Evolutionary conservation across 2,888 invertebrate species (phyloP).

Genomic region (Psylliodes chrysocephalus): DNA sequence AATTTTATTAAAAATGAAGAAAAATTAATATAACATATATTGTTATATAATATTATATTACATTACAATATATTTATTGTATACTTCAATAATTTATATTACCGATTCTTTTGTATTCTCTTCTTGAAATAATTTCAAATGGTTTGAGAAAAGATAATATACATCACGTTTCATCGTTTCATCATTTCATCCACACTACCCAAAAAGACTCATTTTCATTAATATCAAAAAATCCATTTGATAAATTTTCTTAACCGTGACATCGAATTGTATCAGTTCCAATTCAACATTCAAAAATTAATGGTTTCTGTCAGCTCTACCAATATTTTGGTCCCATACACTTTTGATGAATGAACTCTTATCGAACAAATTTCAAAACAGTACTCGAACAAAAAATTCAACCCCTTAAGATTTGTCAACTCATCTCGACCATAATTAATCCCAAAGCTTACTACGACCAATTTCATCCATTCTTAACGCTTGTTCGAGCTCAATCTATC

Average conservation of each 20-base stretch:
- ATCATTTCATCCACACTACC: too few species aligned
- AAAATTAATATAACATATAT: too few species aligned
- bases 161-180: too few species aligned
- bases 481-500: conserved; percentile 49
- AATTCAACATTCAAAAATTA: conserved; percentile 26
- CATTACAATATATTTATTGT: too few species aligned
- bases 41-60: too few species aligned
- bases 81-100: too few species aligned
- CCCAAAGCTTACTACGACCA: conserved; percentile 42
- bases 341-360: conserved; percentile 39
- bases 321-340: conserved; percentile 29
- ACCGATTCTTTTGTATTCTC: too few species aligned
- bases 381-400: conserved; percentile 40
- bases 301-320: conserved; percentile 27
- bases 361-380: conserved; percentile 38
- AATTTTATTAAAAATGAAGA: too few species aligned
- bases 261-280: conserved; percentile 14
- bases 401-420: conserved; percentile 51
- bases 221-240: conserved; percentile 2
- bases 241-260: conserved; percentile 14
- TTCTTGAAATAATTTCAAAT: too few species aligned
- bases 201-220: background rate
- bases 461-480: conserved; percentile 52
- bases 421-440: conserved; percentile 50
- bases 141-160: too few species aligned